Base-by-base conservation (phyloP, 2,888 invertebrate genomes). In the Cheilosia soror region DNA sequence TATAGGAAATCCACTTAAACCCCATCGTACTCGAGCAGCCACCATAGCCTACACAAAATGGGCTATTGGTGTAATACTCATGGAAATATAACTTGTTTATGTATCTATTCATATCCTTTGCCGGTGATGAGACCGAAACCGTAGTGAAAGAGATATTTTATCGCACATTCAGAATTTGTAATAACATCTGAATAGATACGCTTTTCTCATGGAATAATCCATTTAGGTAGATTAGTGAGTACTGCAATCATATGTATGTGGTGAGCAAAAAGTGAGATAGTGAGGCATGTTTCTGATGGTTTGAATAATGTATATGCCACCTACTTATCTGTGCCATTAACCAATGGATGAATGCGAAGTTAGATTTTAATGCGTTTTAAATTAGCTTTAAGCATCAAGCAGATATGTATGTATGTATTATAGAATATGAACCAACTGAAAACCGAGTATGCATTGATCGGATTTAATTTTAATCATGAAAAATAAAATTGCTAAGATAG, bases 141-240 rank as follows among this genome's bases (percentile, higher is more conserved):
- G 49, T 66, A 78, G 55, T 73, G 62, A 62, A 83, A 71, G 71
- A 37, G 31, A 71, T 37, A 44, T 53, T 58, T 77, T 66, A 72
- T 60, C 77, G 58, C 60, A 73, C 49, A 77, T 77, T 83, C 66
- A 66, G 77, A 72, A 72, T 72, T 60, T 77, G 71, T 77, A 82
- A 77, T 71, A 71, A 31, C 66, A 72, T 68, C 40, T 69, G 58
- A 82, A 76, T 71, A 63, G 65, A 71, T 77, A 71, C 29, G 71
- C 68, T 78, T 82, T 82, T 68, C 77, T 72, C 65, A 72, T 66
- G 77, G 72, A 47, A 82, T 83, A 78, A 83, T 77, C 82, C 82
- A 72, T 78, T 83, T 72, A 78, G 77, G 72, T 66, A 82, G 82
- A 77, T 82, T 82, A 82, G 76, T 82, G 53, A 77, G 65, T 42